phyloP scores from a whole-genome alignment of 1,140 invertebrate genomes.

The Tribolium madens region DNA sequence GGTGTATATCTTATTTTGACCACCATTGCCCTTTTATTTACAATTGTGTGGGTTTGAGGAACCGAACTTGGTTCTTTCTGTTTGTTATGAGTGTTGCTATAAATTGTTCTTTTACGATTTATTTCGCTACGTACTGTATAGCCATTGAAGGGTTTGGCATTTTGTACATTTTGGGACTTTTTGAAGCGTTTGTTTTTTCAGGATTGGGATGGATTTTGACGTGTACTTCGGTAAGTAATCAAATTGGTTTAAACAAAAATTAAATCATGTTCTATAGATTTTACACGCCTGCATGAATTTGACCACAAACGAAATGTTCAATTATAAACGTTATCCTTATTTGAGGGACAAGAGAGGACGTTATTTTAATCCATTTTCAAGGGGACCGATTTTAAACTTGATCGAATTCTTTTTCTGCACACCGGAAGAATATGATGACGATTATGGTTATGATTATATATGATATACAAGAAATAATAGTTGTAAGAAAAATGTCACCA shows the following conservation, averaged over 20 bases:
- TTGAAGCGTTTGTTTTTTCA: constrained; percentile 87
- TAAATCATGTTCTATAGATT: constrained; percentile 71
- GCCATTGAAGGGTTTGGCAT: constrained; percentile 87
- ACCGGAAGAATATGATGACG: constrained; percentile 80
- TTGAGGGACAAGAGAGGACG: constrained; percentile 86
- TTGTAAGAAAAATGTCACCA: constrained; percentile 22
- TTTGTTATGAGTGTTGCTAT: constrained; percentile 89
- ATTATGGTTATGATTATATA: constrained; percentile 68
- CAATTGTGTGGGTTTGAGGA: constrained; percentile 89
- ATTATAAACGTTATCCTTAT: constrained; percentile 91
- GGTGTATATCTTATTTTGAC: constrained; percentile 93
- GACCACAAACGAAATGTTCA: constrained; percentile 95
- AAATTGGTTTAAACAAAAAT: not conserved
- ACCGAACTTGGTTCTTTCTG: constrained; percentile 92
- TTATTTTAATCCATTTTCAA: constrained; percentile 90
- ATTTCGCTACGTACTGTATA: constrained; percentile 89
- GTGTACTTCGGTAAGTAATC: constrained; percentile 83
- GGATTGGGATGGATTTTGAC: constrained; percentile 88
- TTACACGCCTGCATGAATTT: constrained; percentile 90
- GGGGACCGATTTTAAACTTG: constrained; percentile 86
- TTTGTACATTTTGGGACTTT: constrained; percentile 81
- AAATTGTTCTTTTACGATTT: constrained; percentile 88
- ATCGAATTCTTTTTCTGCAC: constrained; percentile 90
- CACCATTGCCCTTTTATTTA: constrained; percentile 97
- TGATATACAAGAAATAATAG: constrained; percentile 55